These are phyloP conservation scores for Mantis religiosa DNA, from an alignment of 2,888 invertebrate species.

Conservation along the genomic window DNA sequence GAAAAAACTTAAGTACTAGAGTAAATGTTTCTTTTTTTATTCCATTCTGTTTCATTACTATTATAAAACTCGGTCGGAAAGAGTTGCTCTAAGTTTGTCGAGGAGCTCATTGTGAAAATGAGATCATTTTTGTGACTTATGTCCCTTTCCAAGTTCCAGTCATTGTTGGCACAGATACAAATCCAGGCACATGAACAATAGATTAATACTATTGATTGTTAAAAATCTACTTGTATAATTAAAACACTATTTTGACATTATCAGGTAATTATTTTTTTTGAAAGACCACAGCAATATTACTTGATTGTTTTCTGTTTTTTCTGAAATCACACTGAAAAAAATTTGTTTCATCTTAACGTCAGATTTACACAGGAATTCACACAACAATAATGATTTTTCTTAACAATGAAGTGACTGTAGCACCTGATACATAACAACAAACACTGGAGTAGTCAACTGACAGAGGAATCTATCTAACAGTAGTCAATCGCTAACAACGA, in stretches of 20 bases:
- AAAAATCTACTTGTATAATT: conserved; percentile 34
- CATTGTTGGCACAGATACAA: conserved; percentile 34
- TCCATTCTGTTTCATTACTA: conserved; percentile 10
- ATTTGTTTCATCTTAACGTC: conserved; percentile 26
- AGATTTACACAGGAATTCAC: conserved; percentile 32
- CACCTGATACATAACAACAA: conserved; percentile 34
- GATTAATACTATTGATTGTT: conserved; percentile 34
- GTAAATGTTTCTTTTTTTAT: conserved; percentile 15
- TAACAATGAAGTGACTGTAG: conserved; percentile 33
- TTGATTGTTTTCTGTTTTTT: conserved; percentile 33
- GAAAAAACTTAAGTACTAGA: conserved; percentile 32
- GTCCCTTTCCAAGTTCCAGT: conserved; percentile 25
- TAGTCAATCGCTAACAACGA: conserved; percentile 25
- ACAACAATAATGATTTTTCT: conserved; percentile 33
- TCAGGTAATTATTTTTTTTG: conserved; percentile 33
- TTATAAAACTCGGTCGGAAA: conserved; percentile 26
- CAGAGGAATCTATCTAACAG: conserved; percentile 32
- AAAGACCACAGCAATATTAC: conserved; percentile 35
- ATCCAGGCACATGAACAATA: conserved; percentile 35
- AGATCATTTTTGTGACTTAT: conserved; percentile 25
- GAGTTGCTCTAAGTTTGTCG: conserved; percentile 21
- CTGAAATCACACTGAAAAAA: conserved; percentile 33
- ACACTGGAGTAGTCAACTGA: conserved; percentile 32
- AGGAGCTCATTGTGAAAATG: conserved; percentile 24
- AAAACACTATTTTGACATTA: conserved; percentile 33